Evolutionary conservation across 1,140 invertebrate species (phyloP).

Genomic region (Hylaeus anthracinus): DNA sequence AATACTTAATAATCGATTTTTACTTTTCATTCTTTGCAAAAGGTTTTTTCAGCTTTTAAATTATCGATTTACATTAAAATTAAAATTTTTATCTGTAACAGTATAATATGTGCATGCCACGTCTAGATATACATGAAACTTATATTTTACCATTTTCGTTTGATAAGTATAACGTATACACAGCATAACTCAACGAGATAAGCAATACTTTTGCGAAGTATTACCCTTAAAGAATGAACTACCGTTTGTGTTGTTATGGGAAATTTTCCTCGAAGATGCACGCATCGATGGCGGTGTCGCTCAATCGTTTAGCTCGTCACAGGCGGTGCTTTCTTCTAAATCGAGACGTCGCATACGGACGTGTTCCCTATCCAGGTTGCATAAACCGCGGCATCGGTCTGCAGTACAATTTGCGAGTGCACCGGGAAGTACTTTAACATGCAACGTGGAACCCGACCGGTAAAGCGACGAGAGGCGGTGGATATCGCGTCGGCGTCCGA

Average conservation of each 20-base stretch:
- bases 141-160: too few relatives aligned
- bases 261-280: conserved; percentile 3
- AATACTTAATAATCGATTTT: too few relatives aligned
- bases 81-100: too few relatives aligned
- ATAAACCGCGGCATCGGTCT: conserved; percentile 13
- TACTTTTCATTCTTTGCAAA: too few relatives aligned
- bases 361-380: conserved; percentile 27
- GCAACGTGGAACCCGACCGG: conserved; percentile 62
- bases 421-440: conserved; percentile 78
- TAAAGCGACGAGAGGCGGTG: conserved; percentile 20
- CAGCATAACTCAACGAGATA: too few relatives aligned
- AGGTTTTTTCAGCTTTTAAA: too few relatives aligned
- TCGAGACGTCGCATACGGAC: background rate
- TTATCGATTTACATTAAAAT: too few relatives aligned
- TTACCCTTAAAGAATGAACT: too few relatives aligned
- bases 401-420: conserved; percentile 59
- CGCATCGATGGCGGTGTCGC: background rate
- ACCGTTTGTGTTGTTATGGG: too few relatives aligned
- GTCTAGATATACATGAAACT: too few relatives aligned
- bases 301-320: background rate
- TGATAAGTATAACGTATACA: too few relatives aligned
- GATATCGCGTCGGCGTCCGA: conserved; percentile 55
- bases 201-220: background rate
- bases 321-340: background rate
- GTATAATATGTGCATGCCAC: too few relatives aligned